Evolutionary conservation across 2,888 invertebrate species (phyloP), one percentile per base, ranked within the genome.

Genomic region (Apotomis turbidana): DNA sequence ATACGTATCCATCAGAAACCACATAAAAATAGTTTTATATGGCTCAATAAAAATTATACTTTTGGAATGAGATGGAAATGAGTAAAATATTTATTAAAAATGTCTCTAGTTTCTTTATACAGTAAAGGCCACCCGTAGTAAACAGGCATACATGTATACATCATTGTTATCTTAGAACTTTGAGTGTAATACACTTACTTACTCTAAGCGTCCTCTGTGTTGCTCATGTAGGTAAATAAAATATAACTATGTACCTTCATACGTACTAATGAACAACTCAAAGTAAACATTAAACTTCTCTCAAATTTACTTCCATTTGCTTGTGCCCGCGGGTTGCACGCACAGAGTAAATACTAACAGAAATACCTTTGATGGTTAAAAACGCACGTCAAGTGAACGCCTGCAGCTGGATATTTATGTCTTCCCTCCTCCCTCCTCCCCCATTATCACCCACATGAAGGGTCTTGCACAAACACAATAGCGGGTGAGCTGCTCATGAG

Each of bases 201-300:
- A 36, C 36, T 51, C 49, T 27, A 51, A 62, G 6, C 46, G 15
- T 49, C n/a, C 36, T 62, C 36, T 36, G n/a, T n/a, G 60, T 38
- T 68, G 57, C 52, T 59, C 58, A 44, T 27, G 41, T n/a, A 63
- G 10, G 51, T 52, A 70, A 63, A 52, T 64, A 70, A 64, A 59
- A 64, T 41, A 52, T 38, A 51, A 27, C 60, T 69, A 58, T 10
- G 8, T 13, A 13, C 55, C 55, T 57, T 12, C 54, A 49, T 49
- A 61, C 59, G 41, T 55, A 67, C 60, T 61, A 49, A 71, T 71
- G 61, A 71, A 67, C 68, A 74, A 67, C 68, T 76, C 75, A 76
- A 79, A 76, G 79, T 76, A 78, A 81, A 82, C 77, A 82, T 81
- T 79, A 76, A 76, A 78, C 76, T 79, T 71, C 77, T 77, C 74